phyloP scores from a whole-genome alignment of 2,888 invertebrate genomes.

The Drosophila fulvimacula region DNA sequence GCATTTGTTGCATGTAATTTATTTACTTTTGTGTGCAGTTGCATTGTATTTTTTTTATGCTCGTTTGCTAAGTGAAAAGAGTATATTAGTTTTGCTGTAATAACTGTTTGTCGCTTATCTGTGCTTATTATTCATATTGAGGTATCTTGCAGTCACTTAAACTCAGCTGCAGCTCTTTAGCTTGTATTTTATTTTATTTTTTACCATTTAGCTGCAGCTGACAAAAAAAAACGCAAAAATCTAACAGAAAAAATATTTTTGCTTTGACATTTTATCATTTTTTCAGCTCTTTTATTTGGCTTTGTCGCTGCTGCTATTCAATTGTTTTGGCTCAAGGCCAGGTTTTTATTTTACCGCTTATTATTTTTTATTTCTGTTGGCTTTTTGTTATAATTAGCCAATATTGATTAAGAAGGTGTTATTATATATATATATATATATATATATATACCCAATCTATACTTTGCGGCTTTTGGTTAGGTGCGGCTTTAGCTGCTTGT shows the following conservation, averaged over 20 bases:
- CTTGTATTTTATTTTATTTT: slow-evolving; percentile 11
- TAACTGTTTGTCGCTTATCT: neutral
- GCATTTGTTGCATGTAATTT: slow-evolving; percentile 75
- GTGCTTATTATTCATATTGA: neutral
- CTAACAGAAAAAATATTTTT: slow-evolving; percentile 61
- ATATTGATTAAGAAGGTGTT: slow-evolving; percentile 60
- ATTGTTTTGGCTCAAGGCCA: slow-evolving; percentile 61
- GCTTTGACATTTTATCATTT: slow-evolving; percentile 66
- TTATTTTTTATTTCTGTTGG: slow-evolving; percentile 1
- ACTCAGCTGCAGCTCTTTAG: neutral
- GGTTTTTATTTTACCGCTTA: slow-evolving; percentile 5
- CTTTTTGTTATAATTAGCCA: slow-evolving; percentile 64
- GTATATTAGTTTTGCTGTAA: neutral
- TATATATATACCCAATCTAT: neutral
- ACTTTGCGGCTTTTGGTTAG: slow-evolving; percentile 21
- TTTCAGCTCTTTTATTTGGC: slow-evolving; percentile 19
- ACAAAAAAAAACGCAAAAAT: slow-evolving; percentile 42
- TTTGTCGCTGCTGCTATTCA: slow-evolving; percentile 26
- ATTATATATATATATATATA: slow-evolving; percentile 16
- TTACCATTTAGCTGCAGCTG: slow-evolving; percentile 66
- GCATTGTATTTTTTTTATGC: neutral
- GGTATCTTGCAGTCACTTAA: neutral
- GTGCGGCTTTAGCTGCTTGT: slow-evolving; percentile 39
- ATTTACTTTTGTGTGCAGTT: slow-evolving; percentile 70
- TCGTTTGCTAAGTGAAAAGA: neutral